Evolutionary conservation across 2,888 invertebrate species (phyloP).

Genomic region (Pilophorus perplexus): DNA sequence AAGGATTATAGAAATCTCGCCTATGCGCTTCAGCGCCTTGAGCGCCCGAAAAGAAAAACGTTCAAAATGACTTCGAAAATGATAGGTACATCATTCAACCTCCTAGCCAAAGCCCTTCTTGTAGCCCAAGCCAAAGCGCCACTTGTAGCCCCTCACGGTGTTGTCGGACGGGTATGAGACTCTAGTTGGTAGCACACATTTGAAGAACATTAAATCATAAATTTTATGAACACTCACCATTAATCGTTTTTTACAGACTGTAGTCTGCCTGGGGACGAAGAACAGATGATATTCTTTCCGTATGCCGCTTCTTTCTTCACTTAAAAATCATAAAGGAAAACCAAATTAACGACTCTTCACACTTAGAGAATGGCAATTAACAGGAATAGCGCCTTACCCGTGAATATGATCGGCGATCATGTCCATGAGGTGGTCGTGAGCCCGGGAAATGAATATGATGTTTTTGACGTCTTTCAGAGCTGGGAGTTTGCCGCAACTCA

Average conservation of each 20-base stretch:
- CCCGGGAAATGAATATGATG: constrained; percentile 83
- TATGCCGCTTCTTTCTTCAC: constrained; percentile 55
- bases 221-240: constrained; percentile 53
- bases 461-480: constrained; percentile 68
- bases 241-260: constrained; percentile 81
- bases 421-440: constrained; percentile 80
- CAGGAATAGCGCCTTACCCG: too few species aligned
- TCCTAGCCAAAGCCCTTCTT: too few species aligned
- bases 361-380: background rate
- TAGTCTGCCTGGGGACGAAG: constrained; percentile 83
- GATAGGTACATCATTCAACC: background rate
- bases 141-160: too few species aligned
- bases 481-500: constrained; percentile 66
- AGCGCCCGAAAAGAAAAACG: constrained; percentile 12
- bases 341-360: background rate
- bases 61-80: background rate
- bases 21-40: too few species aligned
- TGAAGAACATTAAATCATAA: too few species aligned
- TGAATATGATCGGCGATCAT: constrained; percentile 60
- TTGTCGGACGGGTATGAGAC: too few species aligned
- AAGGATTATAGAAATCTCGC: too few species aligned
- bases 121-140: too few species aligned
- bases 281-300: constrained; percentile 80
- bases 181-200: too few species aligned
- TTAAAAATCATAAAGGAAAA: constrained; percentile 46